These are phyloP conservation scores for Ashinkailepas kermadecensis DNA, from an alignment of 2,888 invertebrate species.

Conservation along the genomic window DNA sequence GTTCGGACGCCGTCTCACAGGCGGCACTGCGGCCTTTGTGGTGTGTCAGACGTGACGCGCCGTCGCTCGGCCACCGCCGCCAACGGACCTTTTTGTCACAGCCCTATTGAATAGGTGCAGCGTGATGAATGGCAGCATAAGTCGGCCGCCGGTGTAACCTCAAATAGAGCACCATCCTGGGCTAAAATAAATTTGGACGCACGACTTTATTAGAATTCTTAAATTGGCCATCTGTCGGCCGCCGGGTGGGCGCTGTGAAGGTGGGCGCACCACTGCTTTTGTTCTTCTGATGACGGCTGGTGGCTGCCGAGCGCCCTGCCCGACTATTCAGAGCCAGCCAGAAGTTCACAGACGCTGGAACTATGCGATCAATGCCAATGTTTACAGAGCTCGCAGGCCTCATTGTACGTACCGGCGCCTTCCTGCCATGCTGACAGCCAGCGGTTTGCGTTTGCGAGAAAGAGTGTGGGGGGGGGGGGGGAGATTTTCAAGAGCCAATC, in stretches of 20 bases:
- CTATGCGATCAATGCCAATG: too few species aligned
- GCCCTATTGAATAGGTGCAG: not conserved
- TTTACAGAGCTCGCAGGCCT: too few species aligned
- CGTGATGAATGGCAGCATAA: constrained; percentile 2
- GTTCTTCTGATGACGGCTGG: too few species aligned
- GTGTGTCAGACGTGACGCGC: not conserved
- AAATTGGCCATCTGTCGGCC: constrained; percentile 10
- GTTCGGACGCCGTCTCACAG: too few species aligned
- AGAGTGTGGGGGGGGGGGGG: too few species aligned
- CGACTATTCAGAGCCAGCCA: too few species aligned
- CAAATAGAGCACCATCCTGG: not conserved
- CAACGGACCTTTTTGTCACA: not conserved
- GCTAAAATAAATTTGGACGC: not conserved
- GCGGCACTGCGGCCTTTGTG: not conserved
- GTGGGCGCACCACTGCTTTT: not conserved
- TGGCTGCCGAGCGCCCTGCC: too few species aligned
- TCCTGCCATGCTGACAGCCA: too few species aligned
- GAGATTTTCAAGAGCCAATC: too few species aligned
- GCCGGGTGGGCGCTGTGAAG: not conserved
- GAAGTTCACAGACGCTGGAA: too few species aligned
- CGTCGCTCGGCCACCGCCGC: not conserved
- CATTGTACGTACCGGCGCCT: too few species aligned
- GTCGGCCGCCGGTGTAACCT: not conserved
- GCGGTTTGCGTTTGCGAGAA: too few species aligned
- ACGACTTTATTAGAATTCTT: constrained; percentile 19